Conservation (phyloP, 2,797 vertebrate species). For the Etheostoma perlongum region DNA sequence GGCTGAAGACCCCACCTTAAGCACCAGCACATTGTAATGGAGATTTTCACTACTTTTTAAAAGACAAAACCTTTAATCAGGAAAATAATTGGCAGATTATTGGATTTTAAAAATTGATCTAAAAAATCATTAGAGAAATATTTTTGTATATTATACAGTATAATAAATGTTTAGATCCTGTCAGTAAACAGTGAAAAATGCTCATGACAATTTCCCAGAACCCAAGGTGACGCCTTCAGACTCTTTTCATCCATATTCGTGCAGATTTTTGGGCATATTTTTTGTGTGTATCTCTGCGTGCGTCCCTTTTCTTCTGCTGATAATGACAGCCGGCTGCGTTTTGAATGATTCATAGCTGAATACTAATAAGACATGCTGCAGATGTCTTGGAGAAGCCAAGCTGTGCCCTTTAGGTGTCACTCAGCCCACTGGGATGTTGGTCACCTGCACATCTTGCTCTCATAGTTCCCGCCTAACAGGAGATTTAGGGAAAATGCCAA, state of each 20-base stretch:
- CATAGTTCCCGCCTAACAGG: conserved; percentile 2
- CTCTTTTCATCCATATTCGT: conserved; percentile 3
- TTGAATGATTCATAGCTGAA: conserved; percentile 80
- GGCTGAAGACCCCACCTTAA: neutral
- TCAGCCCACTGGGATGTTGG: conserved; percentile 52
- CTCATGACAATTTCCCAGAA: neutral
- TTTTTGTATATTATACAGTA: neutral
- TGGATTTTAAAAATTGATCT: neutral
- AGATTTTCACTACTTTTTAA: neutral
- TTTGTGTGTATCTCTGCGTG: conserved; percentile 33
- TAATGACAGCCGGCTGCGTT: conserved; percentile 72
- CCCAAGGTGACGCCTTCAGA: neutral
- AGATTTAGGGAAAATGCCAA: conserved; percentile 36
- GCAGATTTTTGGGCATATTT: conserved; percentile 21
- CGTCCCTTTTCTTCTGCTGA: conserved; percentile 59
- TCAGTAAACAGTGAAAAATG: neutral
- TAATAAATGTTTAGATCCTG: neutral
- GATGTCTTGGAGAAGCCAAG: conserved; percentile 71
- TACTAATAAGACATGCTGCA: conserved; percentile 77
- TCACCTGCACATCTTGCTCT: conserved; percentile 59
- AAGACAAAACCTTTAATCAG: neutral
- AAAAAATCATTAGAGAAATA: neutral
- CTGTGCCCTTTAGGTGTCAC: conserved; percentile 72
- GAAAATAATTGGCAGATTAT: neutral
- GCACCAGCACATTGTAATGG: neutral